Base-by-base conservation (phyloP, 2,888 invertebrate species). In the Caenorhabditis sp. region DNA sequence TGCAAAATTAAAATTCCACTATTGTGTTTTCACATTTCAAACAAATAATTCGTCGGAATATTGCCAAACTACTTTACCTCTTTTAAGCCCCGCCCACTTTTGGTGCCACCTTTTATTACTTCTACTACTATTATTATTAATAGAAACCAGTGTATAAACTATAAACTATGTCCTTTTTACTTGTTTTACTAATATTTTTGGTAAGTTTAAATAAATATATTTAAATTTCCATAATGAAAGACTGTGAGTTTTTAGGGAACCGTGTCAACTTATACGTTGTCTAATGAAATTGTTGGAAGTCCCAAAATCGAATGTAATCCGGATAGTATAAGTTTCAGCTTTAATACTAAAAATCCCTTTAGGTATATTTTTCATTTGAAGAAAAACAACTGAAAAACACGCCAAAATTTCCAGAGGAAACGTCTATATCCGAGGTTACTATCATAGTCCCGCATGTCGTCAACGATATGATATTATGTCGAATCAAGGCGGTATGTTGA, bases 331-430 rank as follows among this genome's bases (percentile, higher is more conserved):
- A 76, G 71, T 5, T 82, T 85, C 59, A 59, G 76, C 0, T 78
- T 85, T 21, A 63, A 78, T 20, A 81, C 84, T 1, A 63, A 60
- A 38, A 78, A 77, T 38, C 72, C 80, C 1, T 85, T 84, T 68
- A 70, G 69, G 78, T 82, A 17, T 10, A 14, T 43, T 43, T 43
- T 14, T 21, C 12, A 66, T 58, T 56, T 64, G 43, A 31, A 38
- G 25, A 23, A 43, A 31, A 31, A 31, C 10, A 31, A 31, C 31
- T 31, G 5, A 31, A 4, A 31, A 31, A 31, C 4, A 31, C n/a
- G n/a, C n/a, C n/a, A n/a, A n/a, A n/a, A n/a, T n/a, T 70, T 82
- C 63, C 68, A 86, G 85, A 38, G 87, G 87, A 59, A 86, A 83
- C 65, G 77, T 87, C 49, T 87, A 83, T 62, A 79, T 85, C 43